These are phyloP conservation scores for Microcebus ravelobensis DNA, from an alignment of 2,113 vertebrate species.

Conservation along the genomic window DNA sequence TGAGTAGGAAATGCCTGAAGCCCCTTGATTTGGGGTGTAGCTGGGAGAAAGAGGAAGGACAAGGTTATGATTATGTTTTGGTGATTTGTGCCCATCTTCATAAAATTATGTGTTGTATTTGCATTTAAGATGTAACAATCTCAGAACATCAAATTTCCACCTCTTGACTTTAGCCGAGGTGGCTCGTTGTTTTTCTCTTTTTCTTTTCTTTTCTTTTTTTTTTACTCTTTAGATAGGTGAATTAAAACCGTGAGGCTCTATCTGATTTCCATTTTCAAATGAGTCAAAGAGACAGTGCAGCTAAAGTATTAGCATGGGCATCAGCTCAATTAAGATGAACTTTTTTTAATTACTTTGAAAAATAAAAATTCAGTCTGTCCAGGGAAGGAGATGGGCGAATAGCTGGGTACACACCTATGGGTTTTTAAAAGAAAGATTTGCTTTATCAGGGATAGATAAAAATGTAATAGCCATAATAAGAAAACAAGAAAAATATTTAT, in stretches of 20 bases:
- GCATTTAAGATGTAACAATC: constrained; percentile 45
- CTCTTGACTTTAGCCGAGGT: constrained; percentile 50
- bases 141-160: constrained; percentile 57
- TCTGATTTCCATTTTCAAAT: constrained; percentile 66
- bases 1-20: constrained; percentile 49
- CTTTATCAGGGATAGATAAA: constrained; percentile 65
- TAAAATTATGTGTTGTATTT: constrained; percentile 68
- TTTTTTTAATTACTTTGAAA: constrained; percentile 76
- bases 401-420: constrained; percentile 79
- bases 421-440: constrained; percentile 78
- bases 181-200: background rate
- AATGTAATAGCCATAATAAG: background rate
- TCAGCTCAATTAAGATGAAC: constrained; percentile 64
- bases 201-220: background rate
- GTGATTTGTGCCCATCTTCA: constrained; percentile 45
- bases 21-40: constrained; percentile 12
- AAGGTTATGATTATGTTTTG: constrained; percentile 3
- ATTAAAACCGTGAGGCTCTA: constrained; percentile 50
- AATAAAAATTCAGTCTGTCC: constrained; percentile 78
- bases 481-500: constrained; percentile 13
- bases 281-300: constrained; percentile 41
- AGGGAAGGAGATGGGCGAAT: constrained; percentile 73
- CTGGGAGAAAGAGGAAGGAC: background rate
- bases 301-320: constrained; percentile 28
- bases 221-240: constrained; percentile 35